A percentile compares a stretch with the other conserved stretches of the same genome.
These are phyloP conservation scores for Agriotes lineatus DNA, from an alignment of 2,888 invertebrate genomes.

Conservation along the genomic window DNA sequence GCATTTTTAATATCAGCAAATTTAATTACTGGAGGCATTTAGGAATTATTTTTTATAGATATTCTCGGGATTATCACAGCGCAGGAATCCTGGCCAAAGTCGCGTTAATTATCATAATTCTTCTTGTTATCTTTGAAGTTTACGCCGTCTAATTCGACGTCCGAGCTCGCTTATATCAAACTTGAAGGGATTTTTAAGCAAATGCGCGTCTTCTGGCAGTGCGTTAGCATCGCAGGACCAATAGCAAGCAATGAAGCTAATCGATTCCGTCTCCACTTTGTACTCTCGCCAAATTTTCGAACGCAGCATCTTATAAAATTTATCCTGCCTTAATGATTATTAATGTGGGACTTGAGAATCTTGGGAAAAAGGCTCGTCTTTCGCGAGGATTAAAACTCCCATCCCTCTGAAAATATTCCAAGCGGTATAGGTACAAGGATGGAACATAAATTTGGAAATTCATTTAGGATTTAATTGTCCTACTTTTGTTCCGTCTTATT, in stretches of 20 bases:
- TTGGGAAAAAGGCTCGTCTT: constrained; percentile 22
- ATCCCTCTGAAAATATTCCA: constrained; percentile 14
- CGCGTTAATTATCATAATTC: too few relatives aligned
- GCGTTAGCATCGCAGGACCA: background rate
- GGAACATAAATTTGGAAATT: constrained; percentile 27
- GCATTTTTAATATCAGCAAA: too few relatives aligned
- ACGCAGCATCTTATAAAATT: constrained; percentile 22
- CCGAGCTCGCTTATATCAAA: background rate
- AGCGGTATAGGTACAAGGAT: constrained; percentile 15
- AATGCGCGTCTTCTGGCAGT: background rate
- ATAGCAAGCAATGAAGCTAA: constrained; percentile 9
- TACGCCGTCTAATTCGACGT: too few relatives aligned
- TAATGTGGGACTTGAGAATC: constrained; percentile 27
- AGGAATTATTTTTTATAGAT: too few relatives aligned
- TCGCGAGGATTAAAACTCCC: constrained; percentile 17
- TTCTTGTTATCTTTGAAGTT: background rate
- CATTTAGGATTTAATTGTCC: constrained; percentile 33
- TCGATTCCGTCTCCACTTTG: constrained; percentile 18
- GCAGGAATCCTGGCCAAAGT: too few relatives aligned
- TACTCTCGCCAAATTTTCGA: constrained; percentile 20
- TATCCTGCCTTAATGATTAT: constrained; percentile 28
- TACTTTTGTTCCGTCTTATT: constrained; percentile 23
- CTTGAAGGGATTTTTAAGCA: constrained; percentile 1
- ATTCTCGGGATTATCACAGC: too few relatives aligned
- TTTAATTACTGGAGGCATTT: too few relatives aligned